Evolutionary conservation across 2,113 vertebrate genomes (phyloP).

Genomic region (human): GRCh38 chr2:176619501-176620000

Average conservation of each 20-base stretch:
- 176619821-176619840: neutral
- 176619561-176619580: neutral
- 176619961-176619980: neutral
- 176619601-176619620: neutral
- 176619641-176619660: neutral
- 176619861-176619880: neutral
- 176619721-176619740: neutral
- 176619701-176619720: neutral
- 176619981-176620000: neutral
- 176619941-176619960: neutral
- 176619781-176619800: neutral
- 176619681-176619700: neutral
- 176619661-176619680: neutral
- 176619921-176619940: neutral
- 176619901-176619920: neutral
- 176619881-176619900: neutral
- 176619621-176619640: neutral
- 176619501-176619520: neutral
- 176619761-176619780: neutral
- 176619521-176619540: neutral
- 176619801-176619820: neutral
- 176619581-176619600: slow-evolving; percentile 31
- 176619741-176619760: neutral
- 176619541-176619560: neutral
- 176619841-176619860: neutral